A percentile compares a stretch with the other conserved stretches of the same genome.
These are phyloP conservation scores for Gastracanthus pulcherrimus DNA, from an alignment of 2,888 invertebrate genomes.

Conservation along the genomic window DNA sequence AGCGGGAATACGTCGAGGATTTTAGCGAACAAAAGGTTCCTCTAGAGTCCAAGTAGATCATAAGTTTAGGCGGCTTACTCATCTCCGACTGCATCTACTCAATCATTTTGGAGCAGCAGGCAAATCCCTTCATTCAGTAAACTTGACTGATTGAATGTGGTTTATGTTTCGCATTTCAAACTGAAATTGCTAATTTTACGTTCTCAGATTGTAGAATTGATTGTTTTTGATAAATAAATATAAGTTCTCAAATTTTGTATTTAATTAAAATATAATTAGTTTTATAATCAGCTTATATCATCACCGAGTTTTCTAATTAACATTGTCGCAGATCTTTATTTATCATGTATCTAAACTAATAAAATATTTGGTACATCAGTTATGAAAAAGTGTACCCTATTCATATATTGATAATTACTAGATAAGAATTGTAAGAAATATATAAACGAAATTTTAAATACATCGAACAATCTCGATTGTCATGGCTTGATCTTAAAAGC, in stretches of 20 bases:
- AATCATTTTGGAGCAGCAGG: conserved; percentile 43
- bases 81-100: conserved; percentile 47
- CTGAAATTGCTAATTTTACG: too few relatives aligned
- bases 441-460: background rate
- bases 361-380: too few relatives aligned
- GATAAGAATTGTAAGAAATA: background rate
- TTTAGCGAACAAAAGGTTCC: conserved; percentile 47
- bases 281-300: too few relatives aligned
- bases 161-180: background rate
- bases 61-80: conserved; percentile 59
- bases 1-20: conserved; percentile 28
- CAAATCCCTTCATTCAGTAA: conserved; percentile 40
- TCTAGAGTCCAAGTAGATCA: conserved; percentile 51
- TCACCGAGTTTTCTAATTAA: too few relatives aligned
- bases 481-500: background rate
- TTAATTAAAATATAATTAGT: too few relatives aligned
- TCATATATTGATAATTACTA: too few relatives aligned
- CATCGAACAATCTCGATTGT: background rate
- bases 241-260: too few relatives aligned
- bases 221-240: too few relatives aligned
- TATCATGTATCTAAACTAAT: too few relatives aligned
- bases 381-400: too few relatives aligned
- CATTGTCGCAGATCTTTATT: too few relatives aligned
- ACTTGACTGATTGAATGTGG: conserved; percentile 36
- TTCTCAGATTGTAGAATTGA: too few relatives aligned